Base-by-base conservation (phyloP, 2,888 invertebrate species). In the Carabus problematicus region DNA sequence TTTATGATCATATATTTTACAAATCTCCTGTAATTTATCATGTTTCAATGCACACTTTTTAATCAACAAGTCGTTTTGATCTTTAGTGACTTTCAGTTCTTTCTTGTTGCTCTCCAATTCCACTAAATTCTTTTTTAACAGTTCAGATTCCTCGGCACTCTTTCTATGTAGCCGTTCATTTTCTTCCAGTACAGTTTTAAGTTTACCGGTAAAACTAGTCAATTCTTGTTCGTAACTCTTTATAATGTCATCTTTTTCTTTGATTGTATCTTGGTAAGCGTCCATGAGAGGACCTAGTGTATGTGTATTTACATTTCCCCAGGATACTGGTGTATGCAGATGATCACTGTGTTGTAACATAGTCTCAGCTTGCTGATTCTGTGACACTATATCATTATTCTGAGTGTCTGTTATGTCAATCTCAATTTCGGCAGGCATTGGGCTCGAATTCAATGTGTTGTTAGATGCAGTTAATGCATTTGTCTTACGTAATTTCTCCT, bases 201-300 rank as follows among this genome's bases (percentile, higher is more conserved):
- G 84, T 76, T 88, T 89, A n/a, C 87, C 87, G 42, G 90, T 89
- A 63, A 92, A 90, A 14, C 83, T 83, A 71, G 89, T 88, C 71
- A 93, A 86, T 77, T 92, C 91, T 45, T 84, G 84, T 74, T 89
- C 90, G 72, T 92, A 93, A 73, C 88, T 88, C 14, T 84, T 77
- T 58, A 94, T 88, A 0, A 93, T 84, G 47, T 87, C 86, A 69
- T 91, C 90, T 77, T 93, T 93, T 75, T 94, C 93, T 74, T 84
- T 85, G 0, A 93, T 79, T 71, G 90, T 90, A 76, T 93, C 92
- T 79, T 92, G 90, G 75, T 93, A 94, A 0, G 93, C 91, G 76
- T 91, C 89, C 72, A 93, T 83, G 3, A 94, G 82, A 0, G 93
- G 93, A 0, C 87, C 89, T 72, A 90, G 78, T 0, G 88, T 89